phyloP scores from a whole-genome alignment of 2,888 invertebrate species.

The Ecdyonurus torrentis region DNA sequence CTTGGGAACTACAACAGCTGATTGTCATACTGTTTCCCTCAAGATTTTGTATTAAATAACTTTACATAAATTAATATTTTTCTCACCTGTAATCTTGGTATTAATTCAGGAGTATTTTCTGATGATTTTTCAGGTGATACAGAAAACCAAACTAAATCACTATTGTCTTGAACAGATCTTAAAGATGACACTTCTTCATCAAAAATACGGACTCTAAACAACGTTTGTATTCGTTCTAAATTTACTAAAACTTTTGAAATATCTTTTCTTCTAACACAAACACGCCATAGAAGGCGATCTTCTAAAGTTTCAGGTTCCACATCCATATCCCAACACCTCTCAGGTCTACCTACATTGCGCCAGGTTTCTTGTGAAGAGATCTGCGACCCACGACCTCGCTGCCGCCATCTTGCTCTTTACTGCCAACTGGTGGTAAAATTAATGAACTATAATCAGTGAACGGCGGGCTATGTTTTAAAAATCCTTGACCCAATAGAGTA shows the following conservation, averaged over 20 bases:
- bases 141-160: neutral
- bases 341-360: neutral
- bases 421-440: neutral
- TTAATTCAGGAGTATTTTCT: neutral
- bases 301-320: neutral
- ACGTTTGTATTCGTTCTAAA: neutral
- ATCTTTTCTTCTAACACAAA: neutral
- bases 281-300: neutral
- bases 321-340: neutral
- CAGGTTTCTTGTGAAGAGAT: neutral
- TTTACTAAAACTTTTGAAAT: neutral
- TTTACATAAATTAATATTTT: neutral
- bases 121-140: neutral
- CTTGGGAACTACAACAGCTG: neutral
- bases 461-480: neutral
- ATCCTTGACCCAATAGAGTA: neutral
- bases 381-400: neutral
- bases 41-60: too few relatives aligned
- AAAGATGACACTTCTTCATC: neutral
- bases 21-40: too few relatives aligned
- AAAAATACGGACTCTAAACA: neutral
- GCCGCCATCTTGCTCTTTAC: neutral
- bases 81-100: neutral
- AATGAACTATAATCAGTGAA: neutral
- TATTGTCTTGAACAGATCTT: neutral